Evolutionary conservation across 2,113 vertebrate genomes (phyloP).

Genomic region (Nasalis larvatus): DNA sequence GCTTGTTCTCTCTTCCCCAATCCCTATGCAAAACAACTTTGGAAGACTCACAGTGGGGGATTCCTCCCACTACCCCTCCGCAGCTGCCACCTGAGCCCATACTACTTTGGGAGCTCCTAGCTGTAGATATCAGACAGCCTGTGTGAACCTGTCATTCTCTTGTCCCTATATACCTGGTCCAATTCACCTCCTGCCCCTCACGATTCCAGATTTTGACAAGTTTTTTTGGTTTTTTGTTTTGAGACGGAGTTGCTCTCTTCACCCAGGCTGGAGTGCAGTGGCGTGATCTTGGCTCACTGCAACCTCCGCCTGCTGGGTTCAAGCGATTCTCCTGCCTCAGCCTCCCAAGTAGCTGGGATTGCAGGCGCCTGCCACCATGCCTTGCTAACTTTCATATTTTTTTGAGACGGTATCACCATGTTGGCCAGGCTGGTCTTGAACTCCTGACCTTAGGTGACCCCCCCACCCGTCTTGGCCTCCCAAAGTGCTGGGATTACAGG

Average conservation of each 20-base stretch:
- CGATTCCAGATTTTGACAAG: slow-evolving; percentile 20
- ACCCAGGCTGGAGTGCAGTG: too few species aligned
- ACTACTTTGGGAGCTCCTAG: neutral
- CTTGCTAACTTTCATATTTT: too few species aligned
- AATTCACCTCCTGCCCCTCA: neutral
- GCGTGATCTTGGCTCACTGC: too few species aligned
- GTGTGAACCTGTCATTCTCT: neutral
- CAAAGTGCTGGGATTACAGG: neutral
- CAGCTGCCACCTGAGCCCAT: neutral
- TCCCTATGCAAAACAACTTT: neutral
- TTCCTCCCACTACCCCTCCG: neutral
- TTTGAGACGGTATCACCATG: neutral
- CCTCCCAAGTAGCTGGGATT: too few species aligned
- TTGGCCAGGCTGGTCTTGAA: neutral
- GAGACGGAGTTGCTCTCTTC: too few species aligned
- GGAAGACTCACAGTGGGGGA: neutral
- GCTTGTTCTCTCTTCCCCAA: neutral
- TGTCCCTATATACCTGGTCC: neutral
- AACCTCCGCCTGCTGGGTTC: too few species aligned
- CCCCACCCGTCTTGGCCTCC: neutral
- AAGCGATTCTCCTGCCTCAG: too few species aligned
- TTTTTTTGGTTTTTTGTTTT: neutral
- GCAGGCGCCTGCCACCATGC: too few species aligned
- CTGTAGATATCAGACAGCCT: neutral
- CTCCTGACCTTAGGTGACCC: neutral